Conservation (phyloP, 2,888 invertebrate species). For the Habrosyne pyritoides region DNA sequence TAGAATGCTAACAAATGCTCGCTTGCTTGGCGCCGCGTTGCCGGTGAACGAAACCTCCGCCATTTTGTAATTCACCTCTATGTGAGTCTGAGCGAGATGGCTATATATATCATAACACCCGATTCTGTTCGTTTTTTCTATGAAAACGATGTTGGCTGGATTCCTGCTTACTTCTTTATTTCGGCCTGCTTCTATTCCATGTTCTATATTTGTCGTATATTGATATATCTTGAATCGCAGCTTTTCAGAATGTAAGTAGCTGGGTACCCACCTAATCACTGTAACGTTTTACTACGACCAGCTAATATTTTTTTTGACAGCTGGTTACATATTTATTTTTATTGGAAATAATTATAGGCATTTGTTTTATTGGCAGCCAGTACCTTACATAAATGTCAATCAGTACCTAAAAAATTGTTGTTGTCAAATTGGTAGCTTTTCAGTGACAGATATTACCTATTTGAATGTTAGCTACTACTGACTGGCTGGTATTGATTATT, state of each 20-base stretch:
- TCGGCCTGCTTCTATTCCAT: neutral
- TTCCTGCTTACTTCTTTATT: neutral
- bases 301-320: neutral
- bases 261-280: neutral
- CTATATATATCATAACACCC: neutral
- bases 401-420: too few relatives aligned
- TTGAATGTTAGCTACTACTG: too few relatives aligned
- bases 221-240: neutral
- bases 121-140: neutral
- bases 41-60: constrained; percentile 45
- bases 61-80: constrained; percentile 62
- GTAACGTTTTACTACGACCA: neutral
- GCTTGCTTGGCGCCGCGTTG: constrained; percentile 20
- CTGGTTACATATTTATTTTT: neutral
- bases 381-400: neutral
- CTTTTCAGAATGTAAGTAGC: neutral
- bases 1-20: constrained; percentile 38
- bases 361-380: neutral
- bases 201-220: neutral
- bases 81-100: constrained; percentile 58
- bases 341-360: neutral
- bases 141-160: neutral
- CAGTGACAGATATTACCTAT: too few relatives aligned
- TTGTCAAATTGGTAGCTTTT: neutral
- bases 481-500: too few relatives aligned